phyloP scores from a whole-genome alignment of 2,797 vertebrate species.

The Anguilla obscura region DNA sequence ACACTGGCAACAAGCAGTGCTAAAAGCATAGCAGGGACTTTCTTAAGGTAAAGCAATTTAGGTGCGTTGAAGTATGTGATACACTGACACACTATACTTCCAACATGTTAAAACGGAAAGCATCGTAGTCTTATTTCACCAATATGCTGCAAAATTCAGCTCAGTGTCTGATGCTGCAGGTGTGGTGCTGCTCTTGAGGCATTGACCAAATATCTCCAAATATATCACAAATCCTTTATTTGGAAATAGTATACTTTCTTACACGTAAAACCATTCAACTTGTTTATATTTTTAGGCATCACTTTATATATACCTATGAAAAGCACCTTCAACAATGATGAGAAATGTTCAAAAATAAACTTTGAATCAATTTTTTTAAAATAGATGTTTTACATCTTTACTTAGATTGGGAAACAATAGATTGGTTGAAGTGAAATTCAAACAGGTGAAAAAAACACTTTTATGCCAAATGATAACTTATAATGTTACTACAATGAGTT shows the following conservation, averaged over 20 bases:
- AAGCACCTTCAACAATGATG: neutral
- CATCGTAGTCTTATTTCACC: neutral
- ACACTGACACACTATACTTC: neutral
- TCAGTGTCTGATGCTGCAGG: neutral
- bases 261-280: neutral
- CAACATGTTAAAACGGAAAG: neutral
- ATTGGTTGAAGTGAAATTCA: neutral
- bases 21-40: neutral
- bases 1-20: neutral
- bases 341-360: neutral
- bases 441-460: neutral
- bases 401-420: neutral
- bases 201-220: neutral
- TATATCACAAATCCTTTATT: slow-evolving; percentile 7
- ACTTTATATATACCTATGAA: slow-evolving; percentile 10
- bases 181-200: neutral
- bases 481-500: too few species aligned
- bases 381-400: neutral
- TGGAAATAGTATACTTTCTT: neutral
- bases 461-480: neutral
- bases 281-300: neutral
- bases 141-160: neutral
- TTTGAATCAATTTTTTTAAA: neutral
- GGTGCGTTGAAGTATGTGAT: neutral
- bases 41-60: neutral